Percentiles rank a stretch among this genome's conserved stretches.
Conservation (phyloP, 2,797 vertebrate species). For the Amblyraja radiata region DNA sequence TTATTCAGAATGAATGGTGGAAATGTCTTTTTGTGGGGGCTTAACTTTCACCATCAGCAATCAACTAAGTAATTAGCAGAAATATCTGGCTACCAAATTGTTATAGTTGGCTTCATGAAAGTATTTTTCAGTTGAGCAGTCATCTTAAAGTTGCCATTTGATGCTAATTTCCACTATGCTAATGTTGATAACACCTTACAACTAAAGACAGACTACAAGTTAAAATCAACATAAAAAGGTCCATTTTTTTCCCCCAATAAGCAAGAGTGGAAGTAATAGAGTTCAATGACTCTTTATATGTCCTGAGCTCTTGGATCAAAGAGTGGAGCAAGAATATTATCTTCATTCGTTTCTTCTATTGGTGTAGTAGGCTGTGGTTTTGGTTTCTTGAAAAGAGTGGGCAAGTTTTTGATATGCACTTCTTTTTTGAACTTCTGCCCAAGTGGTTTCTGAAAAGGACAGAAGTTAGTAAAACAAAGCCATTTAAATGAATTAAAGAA, state of each 20-base stretch:
- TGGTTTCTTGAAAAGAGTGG: conserved; percentile 84
- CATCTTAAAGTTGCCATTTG: conserved; percentile 12
- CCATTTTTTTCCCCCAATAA: neutral
- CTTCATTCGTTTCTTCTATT: conserved; percentile 21
- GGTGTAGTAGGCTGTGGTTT: conserved; percentile 59
- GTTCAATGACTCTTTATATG: conserved; percentile 20
- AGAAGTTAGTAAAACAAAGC: neutral
- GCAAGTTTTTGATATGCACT: conserved; percentile 95
- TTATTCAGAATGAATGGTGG: neutral
- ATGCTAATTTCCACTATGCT: conserved; percentile 37
- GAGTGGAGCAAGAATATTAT: conserved; percentile 21
- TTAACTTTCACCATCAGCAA: conserved; percentile 19
- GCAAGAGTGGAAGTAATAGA: conserved; percentile 26
- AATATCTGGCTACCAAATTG: conserved; percentile 7
- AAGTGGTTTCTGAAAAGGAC: conserved; percentile 74
- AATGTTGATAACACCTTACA: conserved; percentile 22
- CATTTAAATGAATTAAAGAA: neutral
- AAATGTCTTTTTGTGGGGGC: neutral
- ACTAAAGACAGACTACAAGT: conserved; percentile 36
- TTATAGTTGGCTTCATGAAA: conserved; percentile 24
- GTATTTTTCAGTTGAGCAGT: conserved; percentile 8
- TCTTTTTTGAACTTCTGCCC: conserved; percentile 97
- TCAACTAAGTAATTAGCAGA: neutral
- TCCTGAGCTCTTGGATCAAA: conserved; percentile 35
- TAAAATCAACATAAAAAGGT: conserved; percentile 27